These are phyloP conservation scores for Lophotis ruficrista DNA, from an alignment of 2,113 vertebrate genomes.

Conservation along the genomic window DNA sequence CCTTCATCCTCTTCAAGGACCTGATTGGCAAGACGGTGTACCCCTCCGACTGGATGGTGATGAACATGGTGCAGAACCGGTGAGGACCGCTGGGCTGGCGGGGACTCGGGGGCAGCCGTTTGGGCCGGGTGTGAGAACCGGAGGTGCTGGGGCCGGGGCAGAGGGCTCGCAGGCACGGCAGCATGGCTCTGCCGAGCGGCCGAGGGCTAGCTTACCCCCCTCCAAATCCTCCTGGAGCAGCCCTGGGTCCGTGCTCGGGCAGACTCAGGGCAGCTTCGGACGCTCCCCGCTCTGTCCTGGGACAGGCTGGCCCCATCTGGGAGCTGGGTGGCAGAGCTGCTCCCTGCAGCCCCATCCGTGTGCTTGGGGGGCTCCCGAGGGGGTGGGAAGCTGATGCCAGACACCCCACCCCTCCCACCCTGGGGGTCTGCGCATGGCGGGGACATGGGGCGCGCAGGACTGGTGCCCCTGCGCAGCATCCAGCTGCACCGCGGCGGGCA, in stretches of 20 bases:
- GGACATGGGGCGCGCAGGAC: neutral
- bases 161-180: neutral
- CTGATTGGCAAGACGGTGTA: slow-evolving; percentile 66
- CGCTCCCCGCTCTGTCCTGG: neutral
- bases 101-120: accelerated
- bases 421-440: accelerated
- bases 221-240: neutral
- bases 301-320: neutral
- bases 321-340: neutral
- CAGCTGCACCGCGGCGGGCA: accelerated
- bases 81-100: neutral
- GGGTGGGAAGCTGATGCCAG: neutral
- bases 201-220: neutral
- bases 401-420: neutral
- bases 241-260: neutral
- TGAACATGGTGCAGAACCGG: slow-evolving; percentile 74
- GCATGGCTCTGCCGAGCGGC: accelerated
- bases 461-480: neutral
- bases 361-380: neutral
- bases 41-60: slow-evolving; percentile 62
- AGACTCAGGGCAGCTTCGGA: neutral
- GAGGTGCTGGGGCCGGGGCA: neutral
- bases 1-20: slow-evolving; percentile 72
- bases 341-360: neutral
- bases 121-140: neutral